Base-by-base conservation (phyloP, 2,797 vertebrate species). In the Enteromius trimaculatus region DNA sequence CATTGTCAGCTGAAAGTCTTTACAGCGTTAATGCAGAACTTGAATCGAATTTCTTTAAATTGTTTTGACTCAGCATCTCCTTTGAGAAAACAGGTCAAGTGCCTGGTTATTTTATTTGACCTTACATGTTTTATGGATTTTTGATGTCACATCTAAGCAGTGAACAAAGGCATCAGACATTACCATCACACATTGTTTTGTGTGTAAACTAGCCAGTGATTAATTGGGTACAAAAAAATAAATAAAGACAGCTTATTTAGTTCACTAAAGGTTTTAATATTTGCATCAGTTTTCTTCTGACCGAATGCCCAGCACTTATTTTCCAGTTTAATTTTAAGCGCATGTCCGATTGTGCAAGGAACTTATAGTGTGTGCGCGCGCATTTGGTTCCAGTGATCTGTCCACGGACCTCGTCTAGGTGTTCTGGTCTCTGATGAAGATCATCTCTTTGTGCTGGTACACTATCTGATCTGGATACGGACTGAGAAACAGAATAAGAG, bases 81-180 rank as follows among this genome's bases (percentile, higher is more conserved):
- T 13, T 7, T 47, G 39, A 72, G 29, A 66, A 66, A 51, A 79
- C 29, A 19, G 53, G 53, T 71, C 55, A 9, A 31, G 39, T 19
- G 6, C 3, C 37, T 13, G 10, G 72, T 47, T 47, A 71, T 72
- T 29, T 21, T 3, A 47, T 34, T n/a, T 72, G 79, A 71, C 26
- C 79, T 47, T 80, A n/a, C 6, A 10, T n/a, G 37, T 72, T 71
- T 68, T 71, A 55, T 42, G 21, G 79, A 69, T 80, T 26, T 58
- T 42, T 39, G 78, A 4, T 42, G 31, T 53, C 78, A 26, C 31
- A 29, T 66, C 13, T 51, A 69, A 42, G 47, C 14, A 68, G 37
- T 53, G 31, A 55, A 23, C 64, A 19, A 69, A 51, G 23, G 21
- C 47, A 26, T 19, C 9, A 26, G 2, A 26, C 78, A 69, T 55